Percentiles rank a stretch among this genome's conserved stretches.
These are phyloP conservation scores for Drosophila sturtevanti DNA, from an alignment of 1,140 invertebrate genomes.

Conservation along the genomic window DNA sequence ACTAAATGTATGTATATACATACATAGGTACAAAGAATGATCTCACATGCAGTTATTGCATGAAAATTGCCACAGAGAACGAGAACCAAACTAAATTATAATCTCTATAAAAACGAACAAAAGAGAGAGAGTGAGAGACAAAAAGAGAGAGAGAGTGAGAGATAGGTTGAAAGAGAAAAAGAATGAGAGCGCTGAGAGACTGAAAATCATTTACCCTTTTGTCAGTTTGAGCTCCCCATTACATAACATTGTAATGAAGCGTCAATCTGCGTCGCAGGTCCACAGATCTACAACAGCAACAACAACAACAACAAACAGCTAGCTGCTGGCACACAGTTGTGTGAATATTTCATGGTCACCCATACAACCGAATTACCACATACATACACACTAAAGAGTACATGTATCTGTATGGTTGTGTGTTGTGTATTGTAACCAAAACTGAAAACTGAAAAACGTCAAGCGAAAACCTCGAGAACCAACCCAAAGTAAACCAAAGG, in stretches of 20 bases:
- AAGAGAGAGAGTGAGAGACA: not conserved
- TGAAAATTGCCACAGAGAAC: conserved; percentile 57
- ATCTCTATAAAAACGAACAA: not conserved
- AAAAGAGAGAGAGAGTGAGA: conserved; percentile 11
- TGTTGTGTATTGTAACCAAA: conserved; percentile 53
- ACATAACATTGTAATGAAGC: conserved; percentile 73
- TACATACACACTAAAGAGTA: conserved; percentile 5
- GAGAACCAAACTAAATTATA: conserved; percentile 50
- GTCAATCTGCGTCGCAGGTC: conserved; percentile 73
- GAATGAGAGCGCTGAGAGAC: not conserved
- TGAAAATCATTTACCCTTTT: conserved; percentile 24
- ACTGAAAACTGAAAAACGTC: conserved; percentile 29
- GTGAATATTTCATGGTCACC: conserved; percentile 78
- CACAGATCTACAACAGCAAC: conserved; percentile 36
- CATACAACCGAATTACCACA: conserved; percentile 28
- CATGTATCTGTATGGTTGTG: conserved; percentile 3
- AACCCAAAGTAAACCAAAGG: conserved; percentile 25
- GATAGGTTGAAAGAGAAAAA: not conserved
- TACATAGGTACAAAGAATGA: conserved; percentile 57
- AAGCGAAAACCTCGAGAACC: conserved; percentile 7
- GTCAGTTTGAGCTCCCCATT: conserved; percentile 49
- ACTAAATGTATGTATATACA: conserved; percentile 53
- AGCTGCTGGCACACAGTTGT: conserved; percentile 46
- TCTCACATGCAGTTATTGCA: conserved; percentile 77
- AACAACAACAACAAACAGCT: conserved; percentile 17